A percentile compares a stretch with the other conserved stretches of the same genome.
phyloP scores from a whole-genome alignment of 2,113 vertebrate genomes.

The Argyrosomus japonicus region DNA sequence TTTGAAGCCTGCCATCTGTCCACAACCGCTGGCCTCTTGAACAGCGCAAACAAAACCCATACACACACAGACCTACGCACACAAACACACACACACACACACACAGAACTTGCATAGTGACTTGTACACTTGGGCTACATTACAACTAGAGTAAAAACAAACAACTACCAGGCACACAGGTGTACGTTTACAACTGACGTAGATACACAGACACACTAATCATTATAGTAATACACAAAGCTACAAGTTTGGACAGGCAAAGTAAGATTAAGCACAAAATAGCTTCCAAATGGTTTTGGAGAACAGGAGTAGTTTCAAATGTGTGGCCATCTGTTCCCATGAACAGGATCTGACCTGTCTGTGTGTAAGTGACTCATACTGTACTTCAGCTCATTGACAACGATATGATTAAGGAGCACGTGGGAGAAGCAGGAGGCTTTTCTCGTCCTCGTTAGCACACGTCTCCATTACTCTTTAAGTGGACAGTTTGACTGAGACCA shows the following conservation, averaged over 20 bases:
- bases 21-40: slow-evolving; percentile 51
- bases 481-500: slow-evolving; percentile 63
- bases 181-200: background rate
- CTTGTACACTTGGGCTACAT: slow-evolving; percentile 2
- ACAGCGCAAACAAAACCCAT: background rate
- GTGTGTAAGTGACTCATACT: slow-evolving; percentile 41
- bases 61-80: background rate
- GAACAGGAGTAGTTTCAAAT: slow-evolving; percentile 22
- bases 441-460: slow-evolving; percentile 23
- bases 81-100: slow-evolving; percentile 5
- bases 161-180: slow-evolving; percentile 1
- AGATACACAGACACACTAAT: background rate
- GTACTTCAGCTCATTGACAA: slow-evolving; percentile 46
- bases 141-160: slow-evolving; percentile 24
- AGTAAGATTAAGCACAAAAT: slow-evolving; percentile 30
- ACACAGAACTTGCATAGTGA: background rate
- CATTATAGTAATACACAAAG: slow-evolving; percentile 21
- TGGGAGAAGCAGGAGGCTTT: slow-evolving; percentile 16
- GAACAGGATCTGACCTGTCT: slow-evolving; percentile 52
- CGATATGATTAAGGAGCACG: slow-evolving; percentile 46
- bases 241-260: slow-evolving; percentile 20
- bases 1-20: slow-evolving; percentile 72
- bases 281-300: slow-evolving; percentile 42
- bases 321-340: slow-evolving; percentile 30
- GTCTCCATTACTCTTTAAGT: slow-evolving; percentile 38